These are phyloP conservation scores for Chrysocyon brachyurus DNA, from an alignment of 2,797 vertebrate species.

Conservation along the genomic window DNA sequence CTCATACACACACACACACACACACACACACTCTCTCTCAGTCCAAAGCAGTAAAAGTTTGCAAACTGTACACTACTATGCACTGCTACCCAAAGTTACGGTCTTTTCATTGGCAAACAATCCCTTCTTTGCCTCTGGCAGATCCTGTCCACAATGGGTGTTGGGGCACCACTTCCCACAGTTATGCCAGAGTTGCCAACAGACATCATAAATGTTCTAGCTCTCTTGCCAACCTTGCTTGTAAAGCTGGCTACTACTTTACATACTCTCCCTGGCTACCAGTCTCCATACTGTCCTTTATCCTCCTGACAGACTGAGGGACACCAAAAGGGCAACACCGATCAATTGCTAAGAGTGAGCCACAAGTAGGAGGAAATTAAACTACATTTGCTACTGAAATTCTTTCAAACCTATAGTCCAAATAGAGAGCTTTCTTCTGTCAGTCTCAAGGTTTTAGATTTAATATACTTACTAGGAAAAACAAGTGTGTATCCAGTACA, in stretches of 20 bases:
- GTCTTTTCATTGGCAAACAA: background rate
- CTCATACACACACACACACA: background rate
- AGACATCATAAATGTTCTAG: background rate
- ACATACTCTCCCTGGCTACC: background rate
- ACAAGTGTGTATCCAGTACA: background rate
- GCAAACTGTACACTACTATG: background rate
- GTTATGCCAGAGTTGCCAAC: background rate
- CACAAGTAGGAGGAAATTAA: background rate
- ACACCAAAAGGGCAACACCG: background rate
- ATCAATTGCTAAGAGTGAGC: background rate
- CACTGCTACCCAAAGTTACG: background rate
- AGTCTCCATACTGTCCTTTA: background rate
- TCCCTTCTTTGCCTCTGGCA: background rate
- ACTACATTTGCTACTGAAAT: slow-evolving; percentile 3
- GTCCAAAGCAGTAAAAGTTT: background rate
- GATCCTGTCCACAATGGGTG: background rate
- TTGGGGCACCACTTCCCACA: background rate
- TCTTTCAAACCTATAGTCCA: background rate
- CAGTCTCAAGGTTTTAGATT: background rate
- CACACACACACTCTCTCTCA: background rate
- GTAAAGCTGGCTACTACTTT: background rate
- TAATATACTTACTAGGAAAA: background rate
- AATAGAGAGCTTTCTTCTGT: background rate
- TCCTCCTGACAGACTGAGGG: slow-evolving; percentile 3
- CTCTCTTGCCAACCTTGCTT: background rate